Evolutionary conservation across 1,140 invertebrate genomes (phyloP), one percentile per base, ranked within the genome.

Genomic region (Pachypeltis micranthus): DNA sequence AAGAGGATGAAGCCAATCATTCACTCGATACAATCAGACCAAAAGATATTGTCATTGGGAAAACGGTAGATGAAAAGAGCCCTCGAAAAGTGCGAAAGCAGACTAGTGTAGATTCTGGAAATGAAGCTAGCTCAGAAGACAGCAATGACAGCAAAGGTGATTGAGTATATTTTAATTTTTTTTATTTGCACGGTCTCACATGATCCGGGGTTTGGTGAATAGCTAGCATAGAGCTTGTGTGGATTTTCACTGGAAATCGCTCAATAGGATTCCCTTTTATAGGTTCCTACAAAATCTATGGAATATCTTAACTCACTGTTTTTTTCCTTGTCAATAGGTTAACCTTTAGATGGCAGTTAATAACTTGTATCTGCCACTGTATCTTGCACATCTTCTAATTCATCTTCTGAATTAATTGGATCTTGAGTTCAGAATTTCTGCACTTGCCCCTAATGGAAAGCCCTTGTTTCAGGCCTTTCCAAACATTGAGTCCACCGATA

Each of bases 41-140:
- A 7, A 29, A 28, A 59, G 59, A 34, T n/a, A 63, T 64, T 29
- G 54, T 55, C 62, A 64, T 64, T 61, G 59, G 65, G 63, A 44
- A 63, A 64, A 62, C 55, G 56, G 19, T 14, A 63, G 54, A 64
- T 55, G 25, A 27, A 57, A 66, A 66, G 70, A 56, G 67, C 27
- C 77, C 80, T 7, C 72, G 81, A 63, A 84, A 83, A 72, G 78
- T 83, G 28, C 75, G 78, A 44, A 88, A 89, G 69, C 81, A 84
- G 69, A 80, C 82, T 26, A 80, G 83, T 25, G 81, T 90, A 3
- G 91, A 93, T 76, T 93, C 90, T 24, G 90, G 90, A 44, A 93
- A 94, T 74, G 92, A 95, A 74, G 90, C 89, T 0, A 93, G 89
- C 69, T 92, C 88, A 1, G 91, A 95, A 74, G 91, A 94, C 70